Evolutionary conservation across 2,888 invertebrate genomes (phyloP), one percentile per base, ranked within the genome.

Genomic region (Griposia aprilina): DNA sequence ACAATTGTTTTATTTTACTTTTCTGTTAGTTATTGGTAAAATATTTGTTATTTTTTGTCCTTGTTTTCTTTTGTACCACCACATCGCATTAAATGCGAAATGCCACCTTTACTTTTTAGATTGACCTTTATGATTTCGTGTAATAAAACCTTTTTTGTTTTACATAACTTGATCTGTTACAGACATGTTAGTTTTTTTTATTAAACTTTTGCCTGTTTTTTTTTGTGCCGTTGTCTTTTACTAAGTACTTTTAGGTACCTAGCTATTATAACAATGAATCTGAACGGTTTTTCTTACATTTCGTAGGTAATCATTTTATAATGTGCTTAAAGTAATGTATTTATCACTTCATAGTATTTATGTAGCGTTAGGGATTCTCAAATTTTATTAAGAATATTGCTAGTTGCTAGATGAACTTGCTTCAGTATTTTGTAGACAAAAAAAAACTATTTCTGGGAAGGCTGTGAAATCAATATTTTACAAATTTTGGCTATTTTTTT

Each of bases 161-260:
- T 76, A 70, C 52, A 48, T 67, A 69, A 73, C 77, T 83, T 76
- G 69, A 59, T 74, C 77, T 88, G 85, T 88, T 90, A 85, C 68
- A 79, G 74, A 82, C 75, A 78, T 85, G 83, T 87, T 89, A 73
- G 65, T 85, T 86, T 81, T 81, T 57, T 55, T 81, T 84, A 89
- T 88, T 88, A 89, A 89, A 87, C 81, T 80, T 81, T 87, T 84
- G 83, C 83, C 89, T 87, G 89, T 89, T 87, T 85, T 80, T 48
- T 79, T 83, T 84, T 77, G n/a, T 41, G 85, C 45, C 65, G 26
- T 60, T 71, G 23, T 50, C 13, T 76, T 85, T 20, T 62, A 63
- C 2, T 10, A 36, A 63, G 60, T 66, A 60, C 20, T 17, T 68
- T 59, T 36, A 45, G 13, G 15, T 55, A 36, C 23, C 15, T 17